Conservation (phyloP, 2,113 vertebrate genomes). For the Chitala chitala region DNA sequence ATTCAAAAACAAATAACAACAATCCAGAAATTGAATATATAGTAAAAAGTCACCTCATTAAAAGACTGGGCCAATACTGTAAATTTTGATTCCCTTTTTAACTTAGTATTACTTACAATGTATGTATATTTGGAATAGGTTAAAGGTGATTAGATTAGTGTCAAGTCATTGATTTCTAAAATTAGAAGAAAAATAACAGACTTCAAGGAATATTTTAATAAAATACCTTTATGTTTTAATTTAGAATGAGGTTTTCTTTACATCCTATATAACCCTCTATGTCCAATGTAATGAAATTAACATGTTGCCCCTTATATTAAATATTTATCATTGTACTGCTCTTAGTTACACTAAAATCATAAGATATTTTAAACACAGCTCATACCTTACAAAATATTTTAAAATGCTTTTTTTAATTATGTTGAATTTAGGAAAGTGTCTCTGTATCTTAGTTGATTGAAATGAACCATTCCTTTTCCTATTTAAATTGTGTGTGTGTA, state of each 20-base stretch:
- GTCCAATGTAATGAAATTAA: background rate
- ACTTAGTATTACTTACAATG: no score
- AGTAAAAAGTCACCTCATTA: background rate
- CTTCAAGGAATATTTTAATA: background rate
- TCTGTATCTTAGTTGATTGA: background rate
- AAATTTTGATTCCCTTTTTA: background rate
- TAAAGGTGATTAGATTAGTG: no score
- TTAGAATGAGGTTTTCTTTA: background rate
- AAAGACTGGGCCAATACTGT: background rate
- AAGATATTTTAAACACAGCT: background rate
- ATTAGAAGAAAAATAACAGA: background rate
- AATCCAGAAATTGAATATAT: background rate
- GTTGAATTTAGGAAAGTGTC: constrained; percentile 9
- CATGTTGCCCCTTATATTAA: background rate
- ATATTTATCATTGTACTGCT: background rate
- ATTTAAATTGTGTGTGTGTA: constrained; percentile 25
- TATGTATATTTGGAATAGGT: no score
- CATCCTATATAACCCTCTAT: background rate
- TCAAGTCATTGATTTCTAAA: background rate
- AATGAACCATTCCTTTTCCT: constrained; percentile 14
- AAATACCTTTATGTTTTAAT: background rate
- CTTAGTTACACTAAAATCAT: constrained; percentile 9
- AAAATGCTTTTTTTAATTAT: background rate
- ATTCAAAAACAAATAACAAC: constrained; percentile 18
- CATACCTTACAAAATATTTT: background rate